Base-by-base conservation (phyloP, 2,888 invertebrate species). In the Parapristionchus giblindavisi region DNA sequence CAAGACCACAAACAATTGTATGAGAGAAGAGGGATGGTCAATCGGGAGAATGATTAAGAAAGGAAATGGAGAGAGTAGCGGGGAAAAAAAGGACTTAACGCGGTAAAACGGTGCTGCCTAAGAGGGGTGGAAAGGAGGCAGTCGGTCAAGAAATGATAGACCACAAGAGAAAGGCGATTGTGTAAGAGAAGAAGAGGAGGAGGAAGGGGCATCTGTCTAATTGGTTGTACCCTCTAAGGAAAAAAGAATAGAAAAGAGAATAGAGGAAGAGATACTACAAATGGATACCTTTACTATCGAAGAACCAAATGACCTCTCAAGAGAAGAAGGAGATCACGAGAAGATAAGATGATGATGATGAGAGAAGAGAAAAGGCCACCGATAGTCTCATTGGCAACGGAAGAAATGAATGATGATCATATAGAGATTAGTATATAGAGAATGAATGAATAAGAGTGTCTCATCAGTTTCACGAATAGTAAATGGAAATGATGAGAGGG, bases 91-190 rank as follows among this genome's bases (percentile, higher is more conserved):
- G n/a, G 43, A 43, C 43, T 14, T 8, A 43, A 43, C 11, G 43
- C 8, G 43, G 17, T 8, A 43, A 17, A 43, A 17, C n/a, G n/a
- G n/a, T n/a, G n/a, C n/a, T n/a, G n/a, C n/a, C n/a, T n/a, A n/a
- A n/a, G n/a, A n/a, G n/a, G 61, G 40, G 61, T 34, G 21, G 29
- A 60, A 27, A 61, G 63, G 63, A 43, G 63, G 43, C 63, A 65
- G 63, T 43, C 63, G 63, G 63, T 65, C 63, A 65, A 43, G 43
- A 65, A 65, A 65, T 65, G 63, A 65, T 65, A 65, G 63, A 65
- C 63, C 63, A 40, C 43, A 17, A 32, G 63, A 43, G 43, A n/a
- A n/a, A 65, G 63, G 32, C 63, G 63, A 65, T 65, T 65, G 63
- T 43, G 63, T 65, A 65, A 65, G 63, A 38, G 40, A 38, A 24